phyloP scores from a whole-genome alignment of 2,113 vertebrate genomes.

The Chamaea fasciata region DNA sequence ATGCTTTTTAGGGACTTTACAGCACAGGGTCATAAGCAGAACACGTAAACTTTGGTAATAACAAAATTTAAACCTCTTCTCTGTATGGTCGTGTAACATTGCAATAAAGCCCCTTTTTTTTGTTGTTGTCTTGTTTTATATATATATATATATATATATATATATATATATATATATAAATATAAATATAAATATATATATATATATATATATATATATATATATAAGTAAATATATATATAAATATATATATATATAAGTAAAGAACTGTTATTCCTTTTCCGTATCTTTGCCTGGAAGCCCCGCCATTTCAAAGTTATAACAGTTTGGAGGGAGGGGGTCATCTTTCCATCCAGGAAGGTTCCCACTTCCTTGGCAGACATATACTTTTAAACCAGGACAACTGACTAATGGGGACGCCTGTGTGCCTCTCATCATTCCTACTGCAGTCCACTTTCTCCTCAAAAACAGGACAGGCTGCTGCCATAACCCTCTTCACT shows the following conservation, averaged over 20 bases:
- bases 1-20: not conserved
- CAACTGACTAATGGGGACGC: not conserved
- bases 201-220: not conserved
- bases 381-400: not conserved
- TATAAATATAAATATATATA: not conserved
- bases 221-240: not conserved
- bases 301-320: not conserved
- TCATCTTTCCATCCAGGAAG: not conserved
- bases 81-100: not conserved
- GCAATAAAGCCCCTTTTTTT: not conserved
- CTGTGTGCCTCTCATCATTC: not conserved
- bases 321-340: not conserved
- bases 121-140: not conserved
- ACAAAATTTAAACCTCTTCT: not conserved
- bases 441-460: not conserved
- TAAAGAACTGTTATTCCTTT: not conserved
- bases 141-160: not conserved
- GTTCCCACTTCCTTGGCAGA: not conserved
- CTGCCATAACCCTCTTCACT: not conserved
- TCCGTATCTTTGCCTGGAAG: not conserved
- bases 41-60: not conserved
- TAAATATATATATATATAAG: not conserved
- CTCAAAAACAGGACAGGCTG: not conserved
- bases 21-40: constrained; percentile 13
- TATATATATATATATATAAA: not conserved